These are phyloP conservation scores for Aspidoscelis tigris DNA, from an alignment of 2,113 vertebrate species.

Conservation along the genomic window DNA sequence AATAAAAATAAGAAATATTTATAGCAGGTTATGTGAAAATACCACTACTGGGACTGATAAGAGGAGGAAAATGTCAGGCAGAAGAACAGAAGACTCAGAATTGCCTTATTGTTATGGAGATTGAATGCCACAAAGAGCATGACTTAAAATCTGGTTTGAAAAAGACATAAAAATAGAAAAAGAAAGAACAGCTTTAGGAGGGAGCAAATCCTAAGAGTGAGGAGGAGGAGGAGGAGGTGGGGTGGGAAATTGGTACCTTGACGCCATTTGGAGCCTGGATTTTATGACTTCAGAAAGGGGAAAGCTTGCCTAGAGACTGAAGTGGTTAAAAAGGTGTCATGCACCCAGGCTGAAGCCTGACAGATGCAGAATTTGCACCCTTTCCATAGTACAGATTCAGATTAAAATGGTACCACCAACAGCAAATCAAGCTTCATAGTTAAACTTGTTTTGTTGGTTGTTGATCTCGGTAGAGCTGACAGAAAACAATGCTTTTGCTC, in stretches of 20 bases:
- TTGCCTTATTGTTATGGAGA: slow-evolving; percentile 37
- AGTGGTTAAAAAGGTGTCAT: not conserved
- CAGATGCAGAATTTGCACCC: not conserved
- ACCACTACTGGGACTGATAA: slow-evolving; percentile 34
- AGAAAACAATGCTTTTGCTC: too few relatives aligned
- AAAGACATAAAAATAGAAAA: slow-evolving; percentile 3
- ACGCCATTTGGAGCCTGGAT: not conserved
- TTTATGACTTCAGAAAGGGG: slow-evolving; percentile 4
- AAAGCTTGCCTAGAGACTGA: not conserved
- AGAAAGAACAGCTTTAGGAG: not conserved
- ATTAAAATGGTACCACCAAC: not conserved
- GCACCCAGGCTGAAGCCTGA: not conserved
- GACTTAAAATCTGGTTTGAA: slow-evolving; percentile 23
- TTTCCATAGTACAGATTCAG: not conserved
- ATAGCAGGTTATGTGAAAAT: slow-evolving; percentile 19
- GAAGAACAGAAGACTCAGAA: slow-evolving; percentile 7
- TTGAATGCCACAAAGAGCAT: slow-evolving; percentile 6
- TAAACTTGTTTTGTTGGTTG: not conserved
- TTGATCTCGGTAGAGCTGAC: too few relatives aligned
- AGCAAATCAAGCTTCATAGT: not conserved
- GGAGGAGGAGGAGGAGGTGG: not conserved
- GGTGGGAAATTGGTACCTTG: not conserved
- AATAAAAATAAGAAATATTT: slow-evolving; percentile 31
- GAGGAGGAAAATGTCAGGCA: slow-evolving; percentile 21
- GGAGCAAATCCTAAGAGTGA: not conserved